These are phyloP conservation scores for Crypturellus undulatus DNA, from an alignment of 2,113 vertebrate species.

Conservation along the genomic window DNA sequence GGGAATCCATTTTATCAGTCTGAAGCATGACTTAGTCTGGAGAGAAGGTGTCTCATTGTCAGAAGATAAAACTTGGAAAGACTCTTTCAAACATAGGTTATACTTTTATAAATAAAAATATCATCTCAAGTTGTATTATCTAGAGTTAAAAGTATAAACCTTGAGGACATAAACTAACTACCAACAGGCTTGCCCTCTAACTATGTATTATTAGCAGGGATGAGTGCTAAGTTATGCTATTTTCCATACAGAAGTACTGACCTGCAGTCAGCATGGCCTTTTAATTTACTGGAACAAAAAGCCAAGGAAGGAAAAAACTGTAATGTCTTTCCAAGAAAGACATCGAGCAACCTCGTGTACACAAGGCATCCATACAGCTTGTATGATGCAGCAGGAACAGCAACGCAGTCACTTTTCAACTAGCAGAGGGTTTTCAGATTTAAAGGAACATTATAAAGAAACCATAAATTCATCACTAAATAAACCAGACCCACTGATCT, in stretches of 20 bases:
- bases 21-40: background rate
- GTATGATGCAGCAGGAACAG: background rate
- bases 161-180: constrained; percentile 61
- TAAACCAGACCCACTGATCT: background rate
- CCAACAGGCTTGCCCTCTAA: constrained; percentile 53
- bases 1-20: background rate
- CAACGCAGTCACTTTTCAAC: background rate
- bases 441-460: background rate
- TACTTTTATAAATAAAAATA: constrained; percentile 47
- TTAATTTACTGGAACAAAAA: constrained; percentile 33
- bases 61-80: background rate
- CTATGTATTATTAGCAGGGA: constrained; percentile 47
- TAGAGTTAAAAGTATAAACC: constrained; percentile 30
- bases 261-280: constrained; percentile 41
- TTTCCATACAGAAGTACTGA: constrained; percentile 50
- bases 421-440: background rate
- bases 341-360: background rate
- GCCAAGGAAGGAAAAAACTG: constrained; percentile 10
- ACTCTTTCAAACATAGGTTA: constrained; percentile 31
- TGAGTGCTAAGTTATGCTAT: constrained; percentile 59
- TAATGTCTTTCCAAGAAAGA: constrained; percentile 26
- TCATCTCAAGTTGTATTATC: constrained; percentile 27
- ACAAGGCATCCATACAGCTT: background rate
- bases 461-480: background rate
- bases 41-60: constrained; percentile 8